A percentile compares a stretch with the other conserved stretches of the same genome.
phyloP scores from a whole-genome alignment of 2,113 vertebrate genomes.

The Xiphorhynchus elegans region DNA sequence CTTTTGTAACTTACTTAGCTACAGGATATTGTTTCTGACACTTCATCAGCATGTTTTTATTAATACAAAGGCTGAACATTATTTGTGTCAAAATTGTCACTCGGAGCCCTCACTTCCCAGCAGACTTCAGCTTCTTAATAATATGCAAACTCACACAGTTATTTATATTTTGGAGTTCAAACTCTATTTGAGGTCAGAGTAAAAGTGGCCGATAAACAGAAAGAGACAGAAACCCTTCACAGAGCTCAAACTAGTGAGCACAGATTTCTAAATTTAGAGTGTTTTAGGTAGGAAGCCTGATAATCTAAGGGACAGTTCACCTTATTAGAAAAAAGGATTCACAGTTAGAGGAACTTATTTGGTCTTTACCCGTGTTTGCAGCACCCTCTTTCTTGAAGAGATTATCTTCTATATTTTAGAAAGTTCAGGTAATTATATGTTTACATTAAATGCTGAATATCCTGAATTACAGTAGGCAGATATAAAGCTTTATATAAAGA shows the following conservation, averaged over 20 bases:
- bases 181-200: background rate
- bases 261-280: background rate
- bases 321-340: background rate
- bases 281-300: background rate
- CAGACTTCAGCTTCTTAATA: background rate
- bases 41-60: background rate
- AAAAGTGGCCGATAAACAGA: background rate
- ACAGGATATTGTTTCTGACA: conserved; percentile 28
- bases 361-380: background rate
- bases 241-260: background rate
- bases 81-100: conserved; percentile 9
- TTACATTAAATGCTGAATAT: background rate
- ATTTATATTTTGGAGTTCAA: background rate
- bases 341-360: background rate
- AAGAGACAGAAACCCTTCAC: background rate
- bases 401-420: background rate
- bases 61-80: background rate
- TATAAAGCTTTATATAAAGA: background rate
- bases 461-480: background rate
- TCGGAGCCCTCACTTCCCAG: background rate
- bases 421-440: background rate
- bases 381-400: background rate
- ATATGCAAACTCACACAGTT: background rate
- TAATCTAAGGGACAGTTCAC: background rate
- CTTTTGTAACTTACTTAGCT: background rate